phyloP scores from a whole-genome alignment of 2,888 invertebrate genomes.

The Polyommatus iphigenia region DNA sequence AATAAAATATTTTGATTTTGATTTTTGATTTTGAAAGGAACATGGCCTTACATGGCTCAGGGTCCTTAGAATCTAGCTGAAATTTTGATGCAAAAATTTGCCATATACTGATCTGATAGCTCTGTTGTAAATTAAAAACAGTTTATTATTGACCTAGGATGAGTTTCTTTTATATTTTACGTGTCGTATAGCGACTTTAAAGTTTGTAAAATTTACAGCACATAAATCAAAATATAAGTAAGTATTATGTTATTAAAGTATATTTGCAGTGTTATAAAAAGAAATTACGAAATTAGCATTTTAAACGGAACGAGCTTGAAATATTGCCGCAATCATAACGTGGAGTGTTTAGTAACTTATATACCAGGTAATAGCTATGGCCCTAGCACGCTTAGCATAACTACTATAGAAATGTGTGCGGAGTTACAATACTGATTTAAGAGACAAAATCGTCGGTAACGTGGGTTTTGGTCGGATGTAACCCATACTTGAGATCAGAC shows the following conservation, averaged over 20 bases:
- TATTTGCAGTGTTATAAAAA: constrained; percentile 3
- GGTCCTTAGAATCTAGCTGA: neutral
- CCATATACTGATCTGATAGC: neutral
- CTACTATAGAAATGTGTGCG: neutral
- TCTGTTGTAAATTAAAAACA: neutral
- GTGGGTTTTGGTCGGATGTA: neutral
- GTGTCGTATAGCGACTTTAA: too few relatives aligned
- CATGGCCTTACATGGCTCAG: too few relatives aligned
- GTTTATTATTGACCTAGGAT: too few relatives aligned
- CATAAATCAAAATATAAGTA: neutral
- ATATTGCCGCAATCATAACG: neutral
- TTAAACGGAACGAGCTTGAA: neutral
- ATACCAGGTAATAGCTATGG: neutral
- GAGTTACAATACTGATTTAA: too few relatives aligned
- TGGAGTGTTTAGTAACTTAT: neutral
- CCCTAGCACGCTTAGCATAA: neutral
- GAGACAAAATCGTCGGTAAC: neutral
- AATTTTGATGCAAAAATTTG: neutral
- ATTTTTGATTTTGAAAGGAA: too few relatives aligned
- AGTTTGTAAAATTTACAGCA: neutral
- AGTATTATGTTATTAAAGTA: constrained; percentile 14
- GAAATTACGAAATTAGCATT: neutral
- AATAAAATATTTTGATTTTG: too few relatives aligned
- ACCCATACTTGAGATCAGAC: neutral
- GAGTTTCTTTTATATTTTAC: too few relatives aligned